phyloP scores from a whole-genome alignment of 2,888 invertebrate genomes.

The Tipula helvola region DNA sequence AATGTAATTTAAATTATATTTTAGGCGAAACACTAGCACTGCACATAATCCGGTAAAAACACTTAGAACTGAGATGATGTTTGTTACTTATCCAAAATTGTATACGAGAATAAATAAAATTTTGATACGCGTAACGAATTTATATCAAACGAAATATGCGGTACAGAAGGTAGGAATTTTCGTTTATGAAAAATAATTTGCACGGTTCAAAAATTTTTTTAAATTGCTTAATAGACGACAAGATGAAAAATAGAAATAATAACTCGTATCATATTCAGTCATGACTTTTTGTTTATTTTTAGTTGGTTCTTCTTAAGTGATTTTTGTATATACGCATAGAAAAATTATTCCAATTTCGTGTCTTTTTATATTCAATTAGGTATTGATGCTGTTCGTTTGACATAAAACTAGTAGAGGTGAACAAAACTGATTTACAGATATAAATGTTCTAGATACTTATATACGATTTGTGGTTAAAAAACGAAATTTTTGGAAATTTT shows the following conservation, averaged over 20 bases:
- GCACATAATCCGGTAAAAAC: not conserved
- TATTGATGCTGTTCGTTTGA: not conserved
- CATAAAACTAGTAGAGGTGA: not conserved
- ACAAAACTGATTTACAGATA: not conserved
- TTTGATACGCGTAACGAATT: not conserved
- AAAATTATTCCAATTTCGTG: not conserved
- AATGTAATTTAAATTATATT: not conserved
- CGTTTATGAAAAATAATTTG: not conserved
- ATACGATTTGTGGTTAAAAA: not conserved
- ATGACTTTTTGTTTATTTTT: not conserved
- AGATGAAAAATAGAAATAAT: not conserved
- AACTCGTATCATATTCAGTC: not conserved
- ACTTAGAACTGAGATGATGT: not conserved
- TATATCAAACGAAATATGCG: not conserved
- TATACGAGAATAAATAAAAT: not conserved
- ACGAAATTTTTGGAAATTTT: not conserved
- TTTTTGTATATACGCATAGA: not conserved
- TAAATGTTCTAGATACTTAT: not conserved
- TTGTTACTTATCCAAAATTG: not conserved
- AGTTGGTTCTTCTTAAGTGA: not conserved
- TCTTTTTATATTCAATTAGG: not conserved
- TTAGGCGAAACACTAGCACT: not conserved
- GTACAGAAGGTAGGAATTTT: not conserved
- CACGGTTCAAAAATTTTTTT: not conserved
- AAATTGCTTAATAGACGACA: not conserved